A percentile compares a stretch with the other conserved stretches of the same genome.
Conservation (phyloP, 2,113 vertebrate species). For the Gambusia holbrooki region DNA sequence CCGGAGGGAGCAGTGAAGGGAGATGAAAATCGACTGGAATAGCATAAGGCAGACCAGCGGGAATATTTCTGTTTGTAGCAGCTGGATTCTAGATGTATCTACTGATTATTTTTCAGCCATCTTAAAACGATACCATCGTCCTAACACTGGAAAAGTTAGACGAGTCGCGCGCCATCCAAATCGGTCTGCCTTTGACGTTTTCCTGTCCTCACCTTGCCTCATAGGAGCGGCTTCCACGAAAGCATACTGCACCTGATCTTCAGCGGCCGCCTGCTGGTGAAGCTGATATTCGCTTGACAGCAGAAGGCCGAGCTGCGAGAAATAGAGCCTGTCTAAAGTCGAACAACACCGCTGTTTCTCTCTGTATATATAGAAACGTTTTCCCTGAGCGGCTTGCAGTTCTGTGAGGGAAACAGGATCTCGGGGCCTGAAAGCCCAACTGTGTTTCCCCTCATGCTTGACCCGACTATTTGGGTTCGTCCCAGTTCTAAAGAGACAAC, state of each 20-base stretch:
- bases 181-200: conserved; percentile 6
- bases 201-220: conserved; percentile 27
- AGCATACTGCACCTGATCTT: conserved; percentile 38
- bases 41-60: too few species aligned
- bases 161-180: not conserved
- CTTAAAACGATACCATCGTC: not conserved
- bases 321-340: conserved; percentile 23
- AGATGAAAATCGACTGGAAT: too few species aligned
- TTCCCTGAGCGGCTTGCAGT: conserved; percentile 73
- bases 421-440: conserved; percentile 36
- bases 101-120: too few species aligned
- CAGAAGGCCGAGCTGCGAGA: conserved; percentile 27
- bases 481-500: not conserved
- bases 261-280: conserved; percentile 2
- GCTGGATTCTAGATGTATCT: too few species aligned
- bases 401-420: conserved; percentile 77
- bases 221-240: conserved; percentile 43
- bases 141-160: not conserved
- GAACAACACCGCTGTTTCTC: conserved; percentile 39
- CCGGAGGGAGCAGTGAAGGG: too few species aligned
- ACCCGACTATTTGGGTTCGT: conserved; percentile 14
- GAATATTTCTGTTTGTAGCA: too few species aligned
- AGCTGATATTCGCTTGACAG: conserved; percentile 46
- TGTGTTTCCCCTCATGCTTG: conserved; percentile 22
- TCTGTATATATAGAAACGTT: conserved; percentile 73